Evolutionary conservation across 2,888 invertebrate genomes (phyloP).

Genomic region (Merodon equestris): DNA sequence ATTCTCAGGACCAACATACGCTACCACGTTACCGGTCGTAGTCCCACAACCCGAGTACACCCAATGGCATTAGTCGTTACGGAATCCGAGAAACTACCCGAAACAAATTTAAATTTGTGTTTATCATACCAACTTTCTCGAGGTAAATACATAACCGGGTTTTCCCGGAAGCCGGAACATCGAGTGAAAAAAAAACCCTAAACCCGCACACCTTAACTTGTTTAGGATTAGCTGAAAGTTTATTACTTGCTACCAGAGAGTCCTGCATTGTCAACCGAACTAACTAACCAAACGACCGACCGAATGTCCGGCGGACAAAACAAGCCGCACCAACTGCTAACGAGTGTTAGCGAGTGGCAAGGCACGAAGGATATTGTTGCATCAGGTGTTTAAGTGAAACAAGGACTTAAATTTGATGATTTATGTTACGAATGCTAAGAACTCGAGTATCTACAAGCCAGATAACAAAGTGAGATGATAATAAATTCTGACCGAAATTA

Average conservation of each 20-base stretch:
- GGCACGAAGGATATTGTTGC: slow-evolving; percentile 37
- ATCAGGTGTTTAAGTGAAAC: slow-evolving; percentile 68
- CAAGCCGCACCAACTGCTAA: background rate
- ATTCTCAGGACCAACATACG: slow-evolving; percentile 19
- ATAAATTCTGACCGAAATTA: slow-evolving; percentile 54
- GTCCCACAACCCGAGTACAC: no score
- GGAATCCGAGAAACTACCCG: background rate
- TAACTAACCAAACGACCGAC: background rate
- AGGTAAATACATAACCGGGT: slow-evolving; percentile 36
- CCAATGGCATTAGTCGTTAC: slow-evolving; percentile 19
- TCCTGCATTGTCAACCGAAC: slow-evolving; percentile 24
- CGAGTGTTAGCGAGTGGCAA: slow-evolving; percentile 34
- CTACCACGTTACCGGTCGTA: background rate
- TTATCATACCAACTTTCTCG: slow-evolving; percentile 43
- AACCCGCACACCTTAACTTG: slow-evolving; percentile 57
- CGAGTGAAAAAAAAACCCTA: slow-evolving; percentile 3
- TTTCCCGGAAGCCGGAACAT: no score
- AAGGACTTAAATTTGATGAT: slow-evolving; percentile 68
- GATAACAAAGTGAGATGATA: slow-evolving; percentile 58
- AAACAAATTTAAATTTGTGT: slow-evolving; percentile 59
- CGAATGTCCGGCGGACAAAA: background rate
- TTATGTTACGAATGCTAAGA: slow-evolving; percentile 56
- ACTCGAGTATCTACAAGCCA: slow-evolving; percentile 50
- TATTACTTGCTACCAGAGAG: slow-evolving; percentile 34
- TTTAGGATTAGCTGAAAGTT: slow-evolving; percentile 65